Percentiles rank a stretch among this genome's conserved stretches.
Evolutionary conservation across 2,113 vertebrate genomes (phyloP).

Genomic region (Seriola aureovittata): DNA sequence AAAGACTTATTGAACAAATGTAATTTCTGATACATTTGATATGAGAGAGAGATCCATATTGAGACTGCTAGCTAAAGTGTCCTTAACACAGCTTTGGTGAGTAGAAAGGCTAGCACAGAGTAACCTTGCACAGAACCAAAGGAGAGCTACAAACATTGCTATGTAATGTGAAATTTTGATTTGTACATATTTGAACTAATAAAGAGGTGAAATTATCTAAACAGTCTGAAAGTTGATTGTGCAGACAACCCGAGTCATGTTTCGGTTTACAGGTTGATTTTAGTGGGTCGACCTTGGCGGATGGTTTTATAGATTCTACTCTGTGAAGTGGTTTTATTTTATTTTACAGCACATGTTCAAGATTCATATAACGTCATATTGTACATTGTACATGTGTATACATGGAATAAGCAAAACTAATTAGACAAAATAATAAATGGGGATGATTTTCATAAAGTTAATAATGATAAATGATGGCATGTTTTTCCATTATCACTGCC

Average conservation of each 20-base stretch:
- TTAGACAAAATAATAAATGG: not conserved
- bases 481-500: not conserved
- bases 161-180: conserved; percentile 80
- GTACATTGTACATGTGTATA: not conserved
- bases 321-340: not conserved
- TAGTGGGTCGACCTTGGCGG: not conserved
- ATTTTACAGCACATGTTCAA: not conserved
- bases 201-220: conserved; percentile 47
- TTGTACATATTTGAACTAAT: conserved; percentile 79
- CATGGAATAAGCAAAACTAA: rapidly evolving
- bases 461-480: not conserved
- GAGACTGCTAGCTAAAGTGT: conserved; percentile 71
- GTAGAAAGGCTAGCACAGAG: conserved; percentile 65
- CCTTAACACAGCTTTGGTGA: conserved; percentile 79
- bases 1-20: conserved; percentile 6
- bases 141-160: conserved; percentile 77
- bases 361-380: not conserved
- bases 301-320: conserved; percentile 9
- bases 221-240: conserved; percentile 8
- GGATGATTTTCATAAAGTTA: not conserved
- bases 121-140: conserved; percentile 76
- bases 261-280: not conserved
- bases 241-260: not conserved
- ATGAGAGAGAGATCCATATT: not conserved
- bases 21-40: conserved; percentile 39